A percentile compares a stretch with the other conserved stretches of the same genome.
Evolutionary conservation across 2,113 vertebrate species (phyloP).

Genomic region (Tachuris rubrigastra): DNA sequence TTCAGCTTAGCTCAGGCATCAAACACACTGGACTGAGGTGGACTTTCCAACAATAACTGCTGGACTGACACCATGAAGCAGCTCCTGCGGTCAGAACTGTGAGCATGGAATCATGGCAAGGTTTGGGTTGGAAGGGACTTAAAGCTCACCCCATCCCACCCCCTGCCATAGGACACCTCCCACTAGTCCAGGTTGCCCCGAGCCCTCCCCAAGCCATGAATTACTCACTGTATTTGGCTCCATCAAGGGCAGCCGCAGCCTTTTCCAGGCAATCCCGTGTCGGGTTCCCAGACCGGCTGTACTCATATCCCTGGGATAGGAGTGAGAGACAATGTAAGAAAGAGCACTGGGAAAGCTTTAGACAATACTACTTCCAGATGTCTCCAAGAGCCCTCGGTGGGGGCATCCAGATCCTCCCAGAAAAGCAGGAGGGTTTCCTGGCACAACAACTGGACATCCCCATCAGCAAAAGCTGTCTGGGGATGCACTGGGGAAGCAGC

Average conservation of each 20-base stretch:
- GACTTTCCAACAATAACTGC: fast-evolving
- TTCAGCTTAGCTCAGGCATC: not conserved
- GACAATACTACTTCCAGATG: not conserved
- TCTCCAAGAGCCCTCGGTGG: not conserved
- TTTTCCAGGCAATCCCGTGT: constrained; percentile 88
- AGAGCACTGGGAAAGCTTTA: not conserved
- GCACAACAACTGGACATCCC: not conserved
- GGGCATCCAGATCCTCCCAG: not conserved
- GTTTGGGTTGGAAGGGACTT: not conserved
- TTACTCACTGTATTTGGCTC: constrained; percentile 88
- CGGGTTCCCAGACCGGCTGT: constrained; percentile 92
- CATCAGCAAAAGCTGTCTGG: not conserved
- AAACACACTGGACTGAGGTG: fast-evolving
- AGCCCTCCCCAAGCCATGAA: not conserved
- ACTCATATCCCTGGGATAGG: constrained; percentile 84
- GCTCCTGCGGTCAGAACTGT: not conserved
- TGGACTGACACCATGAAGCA: not conserved
- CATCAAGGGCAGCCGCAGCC: constrained; percentile 86
- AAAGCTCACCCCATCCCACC: not conserved
- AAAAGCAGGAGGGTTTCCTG: not conserved
- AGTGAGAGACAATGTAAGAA: not conserved
- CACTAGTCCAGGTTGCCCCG: not conserved
- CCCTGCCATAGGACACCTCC: not conserved
- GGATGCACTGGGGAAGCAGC: too few relatives aligned
- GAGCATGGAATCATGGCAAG: not conserved